phyloP scores from a whole-genome alignment of 2,797 vertebrate species.

The Danio albolineatus region DNA sequence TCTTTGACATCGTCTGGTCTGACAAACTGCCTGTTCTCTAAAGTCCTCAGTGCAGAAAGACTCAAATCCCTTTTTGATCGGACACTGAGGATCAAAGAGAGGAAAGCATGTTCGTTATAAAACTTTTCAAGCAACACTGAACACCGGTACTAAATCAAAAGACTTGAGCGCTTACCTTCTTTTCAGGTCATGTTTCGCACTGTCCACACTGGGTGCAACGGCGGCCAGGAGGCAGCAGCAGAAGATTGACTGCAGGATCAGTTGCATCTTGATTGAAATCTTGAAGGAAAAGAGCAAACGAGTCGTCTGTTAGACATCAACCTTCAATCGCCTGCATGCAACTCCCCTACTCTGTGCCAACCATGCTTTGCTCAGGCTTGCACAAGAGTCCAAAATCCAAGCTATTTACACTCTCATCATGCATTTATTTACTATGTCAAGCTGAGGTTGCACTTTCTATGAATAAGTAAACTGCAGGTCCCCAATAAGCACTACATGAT shows the following conservation, averaged over 20 bases:
- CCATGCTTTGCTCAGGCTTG: slow-evolving; percentile 61
- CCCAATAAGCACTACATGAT: slow-evolving; percentile 63
- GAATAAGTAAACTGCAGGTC: slow-evolving; percentile 79
- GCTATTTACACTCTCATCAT: slow-evolving; percentile 75
- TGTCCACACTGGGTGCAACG: slow-evolving; percentile 83
- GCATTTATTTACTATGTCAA: slow-evolving; percentile 81
- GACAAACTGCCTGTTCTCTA: slow-evolving; percentile 77
- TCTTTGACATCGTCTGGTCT: slow-evolving; percentile 85
- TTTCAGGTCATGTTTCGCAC: slow-evolving; percentile 83
- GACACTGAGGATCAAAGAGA: slow-evolving; percentile 80
- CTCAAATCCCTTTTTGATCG: slow-evolving; percentile 84
- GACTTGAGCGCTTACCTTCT: slow-evolving; percentile 86
- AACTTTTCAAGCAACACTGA: background rate
- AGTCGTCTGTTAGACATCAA: slow-evolving; percentile 53
- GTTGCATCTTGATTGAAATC: slow-evolving; percentile 85
- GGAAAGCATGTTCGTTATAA: background rate
- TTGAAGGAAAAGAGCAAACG: slow-evolving; percentile 66
- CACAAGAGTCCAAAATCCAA: slow-evolving; percentile 81
- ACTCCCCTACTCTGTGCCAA: slow-evolving; percentile 44
- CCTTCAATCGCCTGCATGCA: slow-evolving; percentile 54
- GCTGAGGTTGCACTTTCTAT: slow-evolving; percentile 75
- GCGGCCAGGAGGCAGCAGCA: slow-evolving; percentile 84
- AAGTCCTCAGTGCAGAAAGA: slow-evolving; percentile 66
- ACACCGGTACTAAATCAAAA: background rate
- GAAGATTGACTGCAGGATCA: slow-evolving; percentile 82